A percentile compares a stretch with the other conserved stretches of the same genome.
These are phyloP conservation scores for Asarcornis scutulata DNA, from an alignment of 2,113 vertebrate genomes.

Conservation along the genomic window DNA sequence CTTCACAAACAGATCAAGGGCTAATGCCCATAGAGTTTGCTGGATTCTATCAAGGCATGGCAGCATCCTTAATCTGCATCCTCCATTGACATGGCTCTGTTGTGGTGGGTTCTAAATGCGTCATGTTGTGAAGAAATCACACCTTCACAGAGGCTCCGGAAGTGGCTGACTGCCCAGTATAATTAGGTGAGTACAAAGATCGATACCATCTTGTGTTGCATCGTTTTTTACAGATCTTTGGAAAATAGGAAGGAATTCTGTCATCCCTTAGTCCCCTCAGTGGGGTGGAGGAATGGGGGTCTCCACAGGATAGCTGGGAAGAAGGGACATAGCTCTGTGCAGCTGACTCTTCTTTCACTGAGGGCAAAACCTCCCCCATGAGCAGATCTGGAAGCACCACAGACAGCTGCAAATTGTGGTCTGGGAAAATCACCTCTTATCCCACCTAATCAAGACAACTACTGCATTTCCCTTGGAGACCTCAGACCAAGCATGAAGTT, in stretches of 20 bases:
- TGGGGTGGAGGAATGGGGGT: neutral
- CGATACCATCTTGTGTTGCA: rapidly evolving
- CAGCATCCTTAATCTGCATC: neutral
- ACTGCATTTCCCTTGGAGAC: neutral
- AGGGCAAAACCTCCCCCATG: neutral
- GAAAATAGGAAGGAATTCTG: neutral
- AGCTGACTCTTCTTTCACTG: neutral
- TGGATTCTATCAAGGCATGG: neutral
- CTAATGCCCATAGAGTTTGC: neutral
- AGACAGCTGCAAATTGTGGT: neutral
- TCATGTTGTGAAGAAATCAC: neutral
- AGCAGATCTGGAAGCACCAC: neutral
- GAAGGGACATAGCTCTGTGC: neutral
- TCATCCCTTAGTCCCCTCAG: neutral
- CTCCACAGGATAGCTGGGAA: neutral
- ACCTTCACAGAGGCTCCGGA: neutral
- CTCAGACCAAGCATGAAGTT: neutral
- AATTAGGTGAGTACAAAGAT: neutral
- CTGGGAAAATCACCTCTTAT: neutral
- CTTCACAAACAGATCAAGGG: neutral
- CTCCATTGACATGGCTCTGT: neutral
- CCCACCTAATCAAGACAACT: neutral
- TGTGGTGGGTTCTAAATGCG: neutral
- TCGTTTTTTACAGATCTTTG: neutral
- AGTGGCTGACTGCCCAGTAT: neutral